These are phyloP conservation scores for Coenonympha glycerion DNA, from an alignment of 2,888 invertebrate genomes.

Conservation along the genomic window DNA sequence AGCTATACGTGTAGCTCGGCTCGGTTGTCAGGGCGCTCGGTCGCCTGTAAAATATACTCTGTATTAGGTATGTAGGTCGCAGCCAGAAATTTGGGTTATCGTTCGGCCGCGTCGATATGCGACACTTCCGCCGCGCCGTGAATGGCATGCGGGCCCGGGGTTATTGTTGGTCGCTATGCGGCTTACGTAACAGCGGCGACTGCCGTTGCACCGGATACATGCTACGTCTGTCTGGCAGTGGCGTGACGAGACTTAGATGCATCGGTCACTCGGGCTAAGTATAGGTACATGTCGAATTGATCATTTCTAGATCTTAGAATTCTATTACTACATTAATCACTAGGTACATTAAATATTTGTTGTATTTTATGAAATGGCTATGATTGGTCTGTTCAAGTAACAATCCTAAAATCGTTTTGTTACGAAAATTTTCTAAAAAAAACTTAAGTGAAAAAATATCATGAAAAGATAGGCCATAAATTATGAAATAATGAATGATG, in stretches of 20 bases:
- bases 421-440: too few species aligned
- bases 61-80: conserved; percentile 71
- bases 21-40: conserved; percentile 44
- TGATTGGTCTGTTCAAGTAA: too few species aligned
- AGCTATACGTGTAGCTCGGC: conserved; percentile 40
- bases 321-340: too few species aligned
- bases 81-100: conserved; percentile 72
- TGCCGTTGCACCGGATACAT: too few species aligned
- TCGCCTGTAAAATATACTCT: conserved; percentile 54
- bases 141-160: conserved; percentile 59
- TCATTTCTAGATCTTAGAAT: too few species aligned
- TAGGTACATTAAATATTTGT: too few species aligned
- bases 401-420: too few species aligned
- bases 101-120: conserved; percentile 68
- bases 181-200: conserved; percentile 50
- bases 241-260: conserved; percentile 40
- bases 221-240: conserved; percentile 37
- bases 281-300: too few species aligned
- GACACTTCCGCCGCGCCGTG: conserved; percentile 62
- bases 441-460: too few species aligned
- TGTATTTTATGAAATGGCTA: too few species aligned
- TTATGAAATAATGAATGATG: too few species aligned
- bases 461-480: too few species aligned
- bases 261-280: conserved; percentile 31
- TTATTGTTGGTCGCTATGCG: conserved; percentile 43